Conservation (phyloP, 1,140 invertebrate genomes). For the Trichonephila inaurata region DNA sequence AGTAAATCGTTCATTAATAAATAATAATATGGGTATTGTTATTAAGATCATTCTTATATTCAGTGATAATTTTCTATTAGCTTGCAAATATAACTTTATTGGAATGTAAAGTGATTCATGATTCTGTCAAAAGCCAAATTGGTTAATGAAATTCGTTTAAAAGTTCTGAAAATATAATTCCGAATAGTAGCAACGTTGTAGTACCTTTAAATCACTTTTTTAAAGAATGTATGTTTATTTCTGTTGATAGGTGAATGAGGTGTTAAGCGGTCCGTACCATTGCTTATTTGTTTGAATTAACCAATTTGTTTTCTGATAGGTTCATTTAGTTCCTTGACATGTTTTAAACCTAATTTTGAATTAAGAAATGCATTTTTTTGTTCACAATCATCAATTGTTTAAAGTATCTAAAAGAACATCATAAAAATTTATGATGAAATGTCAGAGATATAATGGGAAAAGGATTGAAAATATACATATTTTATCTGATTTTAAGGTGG, state of each 20-base stretch:
- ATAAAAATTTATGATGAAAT: neutral
- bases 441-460: neutral
- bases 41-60: constrained; percentile 18
- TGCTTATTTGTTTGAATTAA: no score
- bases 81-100: neutral
- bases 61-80: neutral
- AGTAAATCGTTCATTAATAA: neutral
- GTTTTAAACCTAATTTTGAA: constrained; percentile 4
- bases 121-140: neutral
- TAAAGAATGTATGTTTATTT: no score
- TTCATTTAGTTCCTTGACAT: neutral
- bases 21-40: neutral
- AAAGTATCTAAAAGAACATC: neutral
- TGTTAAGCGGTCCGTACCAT: no score
- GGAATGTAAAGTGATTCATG: neutral
- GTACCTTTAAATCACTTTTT: no score
- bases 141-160: no score
- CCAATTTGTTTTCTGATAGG: no score
- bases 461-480: neutral
- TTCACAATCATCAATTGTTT: no score
- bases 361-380: neutral
- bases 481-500: neutral
- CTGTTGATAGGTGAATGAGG: no score
- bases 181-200: no score
- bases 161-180: no score